Base-by-base conservation (phyloP, 2,888 invertebrate species). In the Epistrophe grossulariae region DNA sequence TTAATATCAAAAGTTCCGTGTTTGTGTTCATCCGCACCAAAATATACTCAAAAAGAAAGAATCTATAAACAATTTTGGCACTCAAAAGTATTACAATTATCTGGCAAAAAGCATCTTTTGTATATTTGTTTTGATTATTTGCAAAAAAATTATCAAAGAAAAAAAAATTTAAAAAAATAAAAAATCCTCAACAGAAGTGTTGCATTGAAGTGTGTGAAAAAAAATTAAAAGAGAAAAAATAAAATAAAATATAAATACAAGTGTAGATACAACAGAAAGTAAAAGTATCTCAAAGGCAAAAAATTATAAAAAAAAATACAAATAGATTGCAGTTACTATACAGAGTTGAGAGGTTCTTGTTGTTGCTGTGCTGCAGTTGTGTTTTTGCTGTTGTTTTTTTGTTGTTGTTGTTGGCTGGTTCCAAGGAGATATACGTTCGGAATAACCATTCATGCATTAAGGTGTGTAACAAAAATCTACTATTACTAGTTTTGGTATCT, bases 371-470 rank as follows among this genome's bases (percentile, higher is more conserved):
- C 66, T 59, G 60, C 40, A 73, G 68, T 70, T 72, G 60, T 40
- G 68, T 2, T 59, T 60, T 31, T 57, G 40, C 24, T 78, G 59
- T 45, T 64, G 43, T 64, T 59, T 1, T 48, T 1, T 48, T 68
- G 28, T 71, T 62, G 40, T 59, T 77, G 57, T 72, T 77, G 48
- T 35, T 83, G 59, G 62, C 83, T 87, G 83, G 66, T 76, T 62
- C 76, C 87, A 87, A 87, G 83, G 83, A 79, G 87, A 83, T 28
- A 83, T 87, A 87, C 87, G 79, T 83, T 87, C 87, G 87, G 87
- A 87, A 83, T 87, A 87, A 79, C 83, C 83, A 87, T 87, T 87
- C 87, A 87, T 87, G 87, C 87, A 83, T 83, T 83, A 83, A 87
- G 87, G 87, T 87, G 87, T 82, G 83, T 87, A 87, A 72, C 72